Evolutionary conservation across 2,113 vertebrate species (phyloP).

Genomic region (Herpailurus yagouaroundi): DNA sequence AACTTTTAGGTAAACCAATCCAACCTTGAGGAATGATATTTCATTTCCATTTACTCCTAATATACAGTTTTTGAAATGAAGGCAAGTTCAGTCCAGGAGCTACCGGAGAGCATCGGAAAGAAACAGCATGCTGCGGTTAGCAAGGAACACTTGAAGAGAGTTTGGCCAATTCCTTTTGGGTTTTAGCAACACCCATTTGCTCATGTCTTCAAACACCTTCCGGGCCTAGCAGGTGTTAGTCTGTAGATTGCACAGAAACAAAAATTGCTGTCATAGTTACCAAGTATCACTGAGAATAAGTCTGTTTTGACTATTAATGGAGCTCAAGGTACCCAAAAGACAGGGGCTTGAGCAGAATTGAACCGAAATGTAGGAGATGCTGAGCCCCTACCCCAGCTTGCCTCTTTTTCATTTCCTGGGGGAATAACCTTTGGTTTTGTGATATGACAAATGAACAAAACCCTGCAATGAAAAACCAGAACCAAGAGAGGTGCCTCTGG

Average conservation of each 20-base stretch:
- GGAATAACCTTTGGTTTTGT: background rate
- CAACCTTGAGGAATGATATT: background rate
- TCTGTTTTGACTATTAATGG: background rate
- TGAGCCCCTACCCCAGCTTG: background rate
- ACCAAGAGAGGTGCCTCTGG: background rate
- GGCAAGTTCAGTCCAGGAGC: background rate
- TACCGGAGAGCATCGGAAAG: slow-evolving; percentile 1
- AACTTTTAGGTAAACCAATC: background rate
- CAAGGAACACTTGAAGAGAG: background rate
- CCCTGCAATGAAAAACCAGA: background rate
- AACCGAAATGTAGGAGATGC: background rate
- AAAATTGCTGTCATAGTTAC: background rate
- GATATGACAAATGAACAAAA: background rate
- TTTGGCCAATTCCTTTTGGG: background rate
- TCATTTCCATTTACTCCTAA: slow-evolving; percentile 52
- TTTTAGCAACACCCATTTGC: slow-evolving; percentile 1
- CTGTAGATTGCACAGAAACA: background rate
- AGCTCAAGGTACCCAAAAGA: background rate
- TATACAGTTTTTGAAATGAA: slow-evolving; percentile 52
- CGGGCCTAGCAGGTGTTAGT: background rate
- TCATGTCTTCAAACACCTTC: slow-evolving; percentile 32
- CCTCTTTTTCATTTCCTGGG: background rate
- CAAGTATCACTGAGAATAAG: background rate
- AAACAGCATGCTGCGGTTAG: background rate
- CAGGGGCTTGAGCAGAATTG: background rate